Conservation (phyloP, 2,888 invertebrate genomes). For the Eilema griseolum region DNA sequence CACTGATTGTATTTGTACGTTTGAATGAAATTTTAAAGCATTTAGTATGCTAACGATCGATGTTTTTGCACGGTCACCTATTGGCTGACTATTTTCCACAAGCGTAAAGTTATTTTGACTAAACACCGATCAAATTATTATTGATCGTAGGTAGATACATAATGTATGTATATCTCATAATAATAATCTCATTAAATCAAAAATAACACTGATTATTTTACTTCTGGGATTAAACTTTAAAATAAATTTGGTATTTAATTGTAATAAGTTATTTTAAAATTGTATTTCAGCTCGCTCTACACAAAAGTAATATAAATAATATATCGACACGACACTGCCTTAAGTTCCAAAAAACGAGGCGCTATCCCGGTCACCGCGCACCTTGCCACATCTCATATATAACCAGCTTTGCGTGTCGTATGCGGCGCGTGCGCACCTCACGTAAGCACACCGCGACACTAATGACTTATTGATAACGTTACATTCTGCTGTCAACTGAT, state of each 20-base stretch:
- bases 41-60: no score
- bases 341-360: constrained; percentile 20
- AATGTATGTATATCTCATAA: no score
- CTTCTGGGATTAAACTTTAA: background rate
- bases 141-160: no score
- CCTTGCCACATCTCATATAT: constrained; percentile 11
- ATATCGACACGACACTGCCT: constrained; percentile 8
- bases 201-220: background rate
- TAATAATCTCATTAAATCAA: background rate
- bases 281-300: background rate
- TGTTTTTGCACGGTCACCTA: no score
- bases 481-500: constrained; percentile 21
- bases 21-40: no score
- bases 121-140: no score
- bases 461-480: constrained; percentile 17
- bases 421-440: constrained; percentile 16
- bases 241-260: background rate
- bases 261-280: background rate
- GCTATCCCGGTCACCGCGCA: constrained; percentile 3
- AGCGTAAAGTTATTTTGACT: no score
- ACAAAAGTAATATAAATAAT: background rate
- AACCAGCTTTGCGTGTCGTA: constrained; percentile 13
- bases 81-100: no score
- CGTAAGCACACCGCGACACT: constrained; percentile 6
- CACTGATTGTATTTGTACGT: no score